phyloP scores from a whole-genome alignment of 35 echinoderm and acorn worm genomes.

The Apostichopus californicus region DNA sequence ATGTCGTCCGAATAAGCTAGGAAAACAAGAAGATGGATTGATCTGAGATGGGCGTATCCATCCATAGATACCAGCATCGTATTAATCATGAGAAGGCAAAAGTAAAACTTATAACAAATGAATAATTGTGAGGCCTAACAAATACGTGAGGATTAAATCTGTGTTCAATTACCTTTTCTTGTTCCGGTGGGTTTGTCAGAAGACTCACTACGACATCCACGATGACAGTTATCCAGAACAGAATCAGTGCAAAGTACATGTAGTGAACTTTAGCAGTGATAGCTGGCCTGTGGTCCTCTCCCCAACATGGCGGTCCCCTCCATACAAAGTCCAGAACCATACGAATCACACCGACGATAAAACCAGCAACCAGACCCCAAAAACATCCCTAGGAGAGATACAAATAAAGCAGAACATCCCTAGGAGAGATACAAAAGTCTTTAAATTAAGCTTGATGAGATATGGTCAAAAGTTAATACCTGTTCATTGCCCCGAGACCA shows the following conservation, averaged over 20 bases:
- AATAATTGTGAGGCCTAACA: too few relatives aligned
- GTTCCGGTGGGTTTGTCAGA: slow-evolving; percentile 56
- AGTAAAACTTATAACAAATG: background rate
- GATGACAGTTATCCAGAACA: slow-evolving; percentile 75
- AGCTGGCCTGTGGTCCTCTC: slow-evolving; percentile 64
- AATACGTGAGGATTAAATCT: background rate
- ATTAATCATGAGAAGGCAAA: background rate
- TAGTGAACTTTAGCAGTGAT: slow-evolving; percentile 85
- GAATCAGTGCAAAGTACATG: slow-evolving; percentile 86
- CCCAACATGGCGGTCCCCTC: slow-evolving; percentile 71
- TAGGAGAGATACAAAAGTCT: too few relatives aligned
- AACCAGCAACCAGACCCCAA: slow-evolving; percentile 73
- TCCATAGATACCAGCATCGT: too few relatives aligned
- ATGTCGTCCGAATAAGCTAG: slow-evolving; percentile 74
- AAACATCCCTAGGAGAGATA: slow-evolving; percentile 66
- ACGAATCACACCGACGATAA: slow-evolving; percentile 67
- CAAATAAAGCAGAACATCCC: too few relatives aligned
- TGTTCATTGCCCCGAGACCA: slow-evolving; percentile 84
- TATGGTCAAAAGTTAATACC: slow-evolving; percentile 25
- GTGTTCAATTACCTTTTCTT: slow-evolving; percentile 50
- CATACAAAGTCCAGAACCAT: slow-evolving; percentile 79
- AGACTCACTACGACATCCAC: slow-evolving; percentile 78
- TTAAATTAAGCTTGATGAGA: too few relatives aligned
- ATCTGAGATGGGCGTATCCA: too few relatives aligned
- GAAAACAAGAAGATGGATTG: background rate